Conservation (phyloP, 2,888 invertebrate species). For the Amphimallon solstitiale region DNA sequence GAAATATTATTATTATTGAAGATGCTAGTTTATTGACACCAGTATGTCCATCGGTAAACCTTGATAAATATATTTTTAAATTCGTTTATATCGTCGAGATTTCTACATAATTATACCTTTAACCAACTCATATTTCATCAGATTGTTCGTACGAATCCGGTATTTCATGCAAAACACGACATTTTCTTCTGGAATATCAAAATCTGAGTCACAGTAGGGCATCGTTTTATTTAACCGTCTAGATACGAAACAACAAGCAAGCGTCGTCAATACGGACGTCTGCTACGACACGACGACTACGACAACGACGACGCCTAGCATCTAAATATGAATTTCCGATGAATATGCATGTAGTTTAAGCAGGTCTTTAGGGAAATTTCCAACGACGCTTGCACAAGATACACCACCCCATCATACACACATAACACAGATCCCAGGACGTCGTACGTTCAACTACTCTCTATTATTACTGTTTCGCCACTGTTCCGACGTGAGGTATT, state of each 20-base stretch:
- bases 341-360: conserved; percentile 35
- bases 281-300: neutral
- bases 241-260: neutral
- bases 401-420: neutral
- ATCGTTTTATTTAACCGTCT: no score
- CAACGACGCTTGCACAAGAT: neutral
- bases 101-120: no score
- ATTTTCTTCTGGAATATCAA: no score
- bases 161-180: no score
- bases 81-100: no score
- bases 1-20: no score
- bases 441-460: neutral
- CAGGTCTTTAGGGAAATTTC: conserved; percentile 37
- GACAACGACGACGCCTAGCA: neutral
- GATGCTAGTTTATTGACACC: no score
- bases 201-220: no score
- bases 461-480: neutral
- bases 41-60: no score
- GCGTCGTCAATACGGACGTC: neutral
- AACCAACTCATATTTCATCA: no score
- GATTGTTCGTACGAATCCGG: no score
- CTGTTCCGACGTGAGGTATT: neutral
- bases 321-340: conserved; percentile 35
- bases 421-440: conserved; percentile 1
- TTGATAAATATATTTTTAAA: no score